A percentile compares a stretch with the other conserved stretches of the same genome.
phyloP scores from a whole-genome alignment of 1,140 invertebrate species.

The Drosophila sulfurigaster region DNA sequence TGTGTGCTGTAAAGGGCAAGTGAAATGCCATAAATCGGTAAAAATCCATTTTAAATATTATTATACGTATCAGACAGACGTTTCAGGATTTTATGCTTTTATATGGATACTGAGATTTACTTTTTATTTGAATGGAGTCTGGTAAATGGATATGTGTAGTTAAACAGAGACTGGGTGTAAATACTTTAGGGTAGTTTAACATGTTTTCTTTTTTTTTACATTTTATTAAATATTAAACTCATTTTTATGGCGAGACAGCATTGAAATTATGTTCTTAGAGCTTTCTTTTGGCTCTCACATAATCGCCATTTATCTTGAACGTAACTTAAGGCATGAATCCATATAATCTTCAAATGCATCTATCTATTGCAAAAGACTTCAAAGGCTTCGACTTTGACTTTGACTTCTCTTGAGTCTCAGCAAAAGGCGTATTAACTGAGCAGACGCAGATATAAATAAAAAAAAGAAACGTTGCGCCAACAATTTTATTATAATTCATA shows the following conservation, averaged over 20 bases:
- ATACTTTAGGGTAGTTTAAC: slow-evolving; percentile 19
- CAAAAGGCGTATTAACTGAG: slow-evolving; percentile 9
- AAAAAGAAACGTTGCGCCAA: slow-evolving; percentile 5
- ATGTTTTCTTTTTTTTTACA: background rate
- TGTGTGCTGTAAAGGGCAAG: slow-evolving; percentile 13
- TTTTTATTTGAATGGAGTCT: slow-evolving; percentile 41
- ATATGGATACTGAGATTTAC: slow-evolving; percentile 28
- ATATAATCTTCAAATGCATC: slow-evolving; percentile 1
- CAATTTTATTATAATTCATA: slow-evolving; percentile 79
- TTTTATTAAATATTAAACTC: background rate
- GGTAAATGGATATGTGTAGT: slow-evolving; percentile 41
- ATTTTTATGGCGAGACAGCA: background rate
- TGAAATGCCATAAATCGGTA: slow-evolving; percentile 63
- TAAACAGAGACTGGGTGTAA: slow-evolving; percentile 17
- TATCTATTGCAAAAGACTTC: background rate
- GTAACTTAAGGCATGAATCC: background rate
- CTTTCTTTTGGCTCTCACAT: background rate
- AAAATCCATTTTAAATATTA: slow-evolving; percentile 74
- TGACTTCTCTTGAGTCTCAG: slow-evolving; percentile 3
- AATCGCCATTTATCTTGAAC: background rate
- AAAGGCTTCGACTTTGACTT: slow-evolving; percentile 22
- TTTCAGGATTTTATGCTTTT: slow-evolving; percentile 33
- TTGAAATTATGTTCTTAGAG: background rate
- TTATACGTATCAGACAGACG: slow-evolving; percentile 45
- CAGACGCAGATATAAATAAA: slow-evolving; percentile 6